A percentile compares a stretch with the other conserved stretches of the same genome.
Evolutionary conservation across 1,140 invertebrate species (phyloP).

Genomic region (Neodiprion virginianus): DNA sequence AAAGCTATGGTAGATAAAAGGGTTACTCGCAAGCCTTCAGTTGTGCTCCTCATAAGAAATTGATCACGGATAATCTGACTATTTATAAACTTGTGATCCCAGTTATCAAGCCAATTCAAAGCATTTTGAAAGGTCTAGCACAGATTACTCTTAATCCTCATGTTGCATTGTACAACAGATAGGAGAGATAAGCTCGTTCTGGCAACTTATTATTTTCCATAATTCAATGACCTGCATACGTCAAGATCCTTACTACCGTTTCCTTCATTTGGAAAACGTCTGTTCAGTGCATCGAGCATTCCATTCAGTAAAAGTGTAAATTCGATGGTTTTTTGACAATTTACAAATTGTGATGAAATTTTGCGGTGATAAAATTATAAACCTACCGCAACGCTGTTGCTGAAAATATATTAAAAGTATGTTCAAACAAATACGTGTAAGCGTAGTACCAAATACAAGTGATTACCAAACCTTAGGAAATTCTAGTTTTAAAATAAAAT

Average conservation of each 20-base stretch:
- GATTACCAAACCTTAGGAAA: background rate
- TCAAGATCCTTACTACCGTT: background rate
- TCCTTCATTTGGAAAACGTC: background rate
- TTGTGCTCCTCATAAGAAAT: background rate
- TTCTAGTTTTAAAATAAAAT: background rate
- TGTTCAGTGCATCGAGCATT: background rate
- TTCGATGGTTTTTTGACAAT: background rate
- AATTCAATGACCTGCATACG: background rate
- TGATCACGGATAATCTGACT: background rate
- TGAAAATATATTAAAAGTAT: constrained; percentile 2
- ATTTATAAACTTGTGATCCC: background rate
- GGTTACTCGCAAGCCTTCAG: background rate
- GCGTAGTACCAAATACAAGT: background rate
- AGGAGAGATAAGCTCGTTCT: background rate
- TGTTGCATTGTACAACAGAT: background rate
- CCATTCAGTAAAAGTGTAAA: background rate
- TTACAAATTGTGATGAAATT: background rate
- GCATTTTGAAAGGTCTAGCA: background rate
- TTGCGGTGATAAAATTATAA: background rate
- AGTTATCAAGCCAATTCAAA: background rate
- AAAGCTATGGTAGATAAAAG: background rate
- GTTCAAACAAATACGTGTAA: background rate
- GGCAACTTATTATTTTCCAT: background rate
- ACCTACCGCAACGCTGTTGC: background rate
- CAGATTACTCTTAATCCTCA: background rate